phyloP scores from a whole-genome alignment of 2,888 invertebrate species.

The Cordilura impudica region DNA sequence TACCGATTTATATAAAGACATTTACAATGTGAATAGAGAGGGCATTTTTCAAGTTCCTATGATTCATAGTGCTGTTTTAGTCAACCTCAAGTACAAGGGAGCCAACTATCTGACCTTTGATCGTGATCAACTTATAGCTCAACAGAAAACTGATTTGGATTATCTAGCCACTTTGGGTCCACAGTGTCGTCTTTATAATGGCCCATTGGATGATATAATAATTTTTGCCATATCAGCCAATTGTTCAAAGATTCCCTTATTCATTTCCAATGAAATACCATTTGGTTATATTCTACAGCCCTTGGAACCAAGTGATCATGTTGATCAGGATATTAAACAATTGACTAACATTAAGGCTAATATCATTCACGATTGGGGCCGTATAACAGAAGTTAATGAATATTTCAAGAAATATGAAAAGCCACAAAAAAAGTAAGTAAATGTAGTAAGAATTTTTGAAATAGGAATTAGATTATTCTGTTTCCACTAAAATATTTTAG shows the following conservation, averaged over 20 bases:
- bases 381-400: slow-evolving; percentile 77
- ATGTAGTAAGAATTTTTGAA: neutral
- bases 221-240: slow-evolving; percentile 92
- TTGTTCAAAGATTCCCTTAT: slow-evolving; percentile 82
- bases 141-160: slow-evolving; percentile 66
- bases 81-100: slow-evolving; percentile 82
- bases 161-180: slow-evolving; percentile 54
- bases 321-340: slow-evolving; percentile 84
- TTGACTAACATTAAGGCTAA: slow-evolving; percentile 87
- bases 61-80: slow-evolving; percentile 92
- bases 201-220: slow-evolving; percentile 95
- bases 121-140: slow-evolving; percentile 67
- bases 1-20: slow-evolving; percentile 90
- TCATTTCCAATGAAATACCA: slow-evolving; percentile 87
- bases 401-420: slow-evolving; percentile 75
- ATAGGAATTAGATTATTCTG: neutral
- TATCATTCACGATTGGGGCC: slow-evolving; percentile 82
- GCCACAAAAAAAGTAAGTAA: slow-evolving; percentile 73
- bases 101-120: slow-evolving; percentile 87
- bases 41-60: slow-evolving; percentile 93
- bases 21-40: slow-evolving; percentile 82
- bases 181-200: slow-evolving; percentile 81
- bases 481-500: neutral
- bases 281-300: slow-evolving; percentile 93
- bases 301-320: slow-evolving; percentile 83